Conservation (phyloP, 1,140 invertebrate species). For the Magallana angulata region DNA sequence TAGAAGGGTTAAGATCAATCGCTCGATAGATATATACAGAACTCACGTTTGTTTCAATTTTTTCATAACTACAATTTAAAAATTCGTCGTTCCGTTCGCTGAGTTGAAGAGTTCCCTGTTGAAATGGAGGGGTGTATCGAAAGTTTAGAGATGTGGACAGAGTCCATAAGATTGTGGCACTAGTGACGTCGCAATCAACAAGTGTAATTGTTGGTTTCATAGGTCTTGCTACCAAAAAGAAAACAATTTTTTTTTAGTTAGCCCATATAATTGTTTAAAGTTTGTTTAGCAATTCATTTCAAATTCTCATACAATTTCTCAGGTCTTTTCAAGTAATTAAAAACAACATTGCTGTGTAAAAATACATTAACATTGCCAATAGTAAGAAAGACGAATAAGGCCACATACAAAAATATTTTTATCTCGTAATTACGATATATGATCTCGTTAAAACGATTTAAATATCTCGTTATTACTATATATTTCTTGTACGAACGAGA, state of each 20-base stretch:
- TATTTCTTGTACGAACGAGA: too few relatives aligned
- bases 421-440: too few relatives aligned
- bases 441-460: too few relatives aligned
- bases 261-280: not conserved
- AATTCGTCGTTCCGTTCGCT: not conserved
- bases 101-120: not conserved
- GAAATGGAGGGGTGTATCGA: not conserved
- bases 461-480: too few relatives aligned
- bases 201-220: not conserved
- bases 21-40: not conserved
- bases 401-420: too few relatives aligned
- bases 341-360: not conserved
- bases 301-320: not conserved
- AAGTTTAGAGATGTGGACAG: not conserved
- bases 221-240: not conserved
- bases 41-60: not conserved
- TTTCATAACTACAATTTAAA: not conserved
- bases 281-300: not conserved
- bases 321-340: not conserved
- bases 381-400: too few relatives aligned
- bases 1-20: not conserved
- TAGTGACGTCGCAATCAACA: not conserved
- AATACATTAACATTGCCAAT: too few relatives aligned
- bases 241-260: not conserved
- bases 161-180: not conserved